Percentiles rank a stretch among this genome's conserved stretches.
Evolutionary conservation across 2,113 vertebrate species (phyloP).

Genomic region (Vulpes vulpes): DNA sequence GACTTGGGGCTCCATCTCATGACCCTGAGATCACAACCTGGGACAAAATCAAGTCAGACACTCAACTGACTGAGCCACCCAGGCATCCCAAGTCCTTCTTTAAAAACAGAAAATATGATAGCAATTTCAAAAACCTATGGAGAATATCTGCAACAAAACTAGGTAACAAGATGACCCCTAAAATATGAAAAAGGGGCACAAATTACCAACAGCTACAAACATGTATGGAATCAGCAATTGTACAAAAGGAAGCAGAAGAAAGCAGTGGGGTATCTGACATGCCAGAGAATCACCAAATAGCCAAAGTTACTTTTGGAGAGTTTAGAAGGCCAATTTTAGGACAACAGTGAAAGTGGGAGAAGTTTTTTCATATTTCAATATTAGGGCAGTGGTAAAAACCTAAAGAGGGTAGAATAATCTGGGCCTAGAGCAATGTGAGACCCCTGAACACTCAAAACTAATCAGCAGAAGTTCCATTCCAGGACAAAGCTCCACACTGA

Average conservation of each 20-base stretch:
- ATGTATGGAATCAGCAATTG: neutral
- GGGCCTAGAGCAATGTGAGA: neutral
- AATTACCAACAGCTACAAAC: neutral
- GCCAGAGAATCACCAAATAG: neutral
- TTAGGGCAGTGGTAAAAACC: neutral
- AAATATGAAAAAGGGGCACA: neutral
- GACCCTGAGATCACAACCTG: too few species aligned
- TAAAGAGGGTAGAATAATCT: neutral
- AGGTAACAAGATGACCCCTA: neutral
- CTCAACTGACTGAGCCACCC: too few species aligned
- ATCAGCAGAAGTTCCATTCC: neutral
- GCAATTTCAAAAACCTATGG: neutral
- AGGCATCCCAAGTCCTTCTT: neutral
- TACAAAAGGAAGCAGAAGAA: constrained; percentile 38
- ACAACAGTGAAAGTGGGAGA: neutral
- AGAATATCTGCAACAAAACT: neutral
- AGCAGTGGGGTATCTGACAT: neutral
- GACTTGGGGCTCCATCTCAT: too few species aligned
- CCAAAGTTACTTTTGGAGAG: constrained; percentile 13
- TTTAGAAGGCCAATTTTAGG: neutral
- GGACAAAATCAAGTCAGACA: too few species aligned
- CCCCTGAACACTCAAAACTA: neutral
- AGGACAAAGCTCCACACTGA: neutral
- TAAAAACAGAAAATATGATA: constrained; percentile 13
- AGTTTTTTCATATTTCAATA: neutral